phyloP scores from a whole-genome alignment of 2,113 vertebrate species.

The Clarias macrocephalus region DNA sequence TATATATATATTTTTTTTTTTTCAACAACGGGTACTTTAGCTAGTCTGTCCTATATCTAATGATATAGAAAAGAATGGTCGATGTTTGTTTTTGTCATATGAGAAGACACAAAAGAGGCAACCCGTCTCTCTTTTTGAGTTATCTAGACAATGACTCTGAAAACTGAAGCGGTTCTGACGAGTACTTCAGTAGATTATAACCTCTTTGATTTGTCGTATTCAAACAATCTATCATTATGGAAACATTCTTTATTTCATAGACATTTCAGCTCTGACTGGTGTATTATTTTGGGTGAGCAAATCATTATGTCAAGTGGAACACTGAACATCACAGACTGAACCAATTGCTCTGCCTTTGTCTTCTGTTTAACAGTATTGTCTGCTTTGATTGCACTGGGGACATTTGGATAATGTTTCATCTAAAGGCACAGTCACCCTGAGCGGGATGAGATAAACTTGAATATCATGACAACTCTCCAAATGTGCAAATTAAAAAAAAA shows the following conservation, averaged over 20 bases:
- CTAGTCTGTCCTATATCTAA: neutral
- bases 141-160: neutral
- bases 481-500: neutral
- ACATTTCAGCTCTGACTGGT: neutral
- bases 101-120: neutral
- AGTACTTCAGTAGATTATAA: neutral
- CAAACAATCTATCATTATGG: constrained; percentile 12
- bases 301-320: constrained; percentile 15
- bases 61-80: neutral
- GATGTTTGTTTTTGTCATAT: neutral
- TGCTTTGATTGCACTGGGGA: constrained; percentile 8
- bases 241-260: constrained; percentile 5
- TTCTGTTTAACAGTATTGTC: neutral
- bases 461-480: neutral
- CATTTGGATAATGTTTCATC: constrained; percentile 7
- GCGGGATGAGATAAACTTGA: too few relatives aligned
- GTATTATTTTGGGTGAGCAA: constrained; percentile 8
- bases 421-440: neutral
- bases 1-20: too few relatives aligned
- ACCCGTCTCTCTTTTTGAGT: neutral
- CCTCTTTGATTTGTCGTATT: constrained; percentile 20
- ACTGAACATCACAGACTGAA: constrained; percentile 3
- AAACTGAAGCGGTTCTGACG: neutral
- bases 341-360: neutral
- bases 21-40: too few relatives aligned